phyloP scores from a whole-genome alignment of 2,113 vertebrate genomes.

The Channa maculata region DNA sequence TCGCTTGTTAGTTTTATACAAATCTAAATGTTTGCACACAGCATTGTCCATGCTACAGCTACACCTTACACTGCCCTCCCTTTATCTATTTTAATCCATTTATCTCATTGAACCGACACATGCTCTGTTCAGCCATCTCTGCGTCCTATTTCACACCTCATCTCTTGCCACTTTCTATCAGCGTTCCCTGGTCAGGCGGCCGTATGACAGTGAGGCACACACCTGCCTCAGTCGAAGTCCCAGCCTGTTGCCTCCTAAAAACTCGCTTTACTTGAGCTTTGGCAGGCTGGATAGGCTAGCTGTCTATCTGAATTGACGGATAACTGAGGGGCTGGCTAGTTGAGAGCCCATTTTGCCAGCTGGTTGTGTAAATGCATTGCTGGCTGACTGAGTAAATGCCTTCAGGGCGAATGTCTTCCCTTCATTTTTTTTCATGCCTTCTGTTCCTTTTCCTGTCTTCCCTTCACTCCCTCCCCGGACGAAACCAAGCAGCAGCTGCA shows the following conservation, averaged over 20 bases:
- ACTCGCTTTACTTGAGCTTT: slow-evolving; percentile 19
- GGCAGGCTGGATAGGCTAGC: not conserved
- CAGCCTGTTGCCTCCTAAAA: slow-evolving; percentile 33
- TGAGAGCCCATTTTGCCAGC: slow-evolving; percentile 30
- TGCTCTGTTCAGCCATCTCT: slow-evolving; percentile 38
- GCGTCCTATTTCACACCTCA: slow-evolving; percentile 59
- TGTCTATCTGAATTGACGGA: slow-evolving; percentile 44
- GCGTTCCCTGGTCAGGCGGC: slow-evolving; percentile 46
- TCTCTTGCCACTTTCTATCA: slow-evolving; percentile 61
- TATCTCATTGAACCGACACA: slow-evolving; percentile 37
- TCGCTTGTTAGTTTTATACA: too few species aligned
- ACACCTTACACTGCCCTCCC: slow-evolving; percentile 21
- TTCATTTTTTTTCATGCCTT: slow-evolving; percentile 7
- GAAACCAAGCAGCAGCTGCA: slow-evolving; percentile 62
- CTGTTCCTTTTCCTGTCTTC: slow-evolving; percentile 16
- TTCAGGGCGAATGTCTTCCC: slow-evolving; percentile 21
- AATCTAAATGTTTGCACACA: not conserved
- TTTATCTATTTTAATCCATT: slow-evolving; percentile 29
- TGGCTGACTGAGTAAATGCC: slow-evolving; percentile 39
- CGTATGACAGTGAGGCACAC: slow-evolving; percentile 57
- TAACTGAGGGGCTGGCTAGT: slow-evolving; percentile 29
- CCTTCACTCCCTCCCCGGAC: slow-evolving; percentile 2
- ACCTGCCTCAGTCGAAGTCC: slow-evolving; percentile 57
- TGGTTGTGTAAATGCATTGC: slow-evolving; percentile 46
- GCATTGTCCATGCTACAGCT: not conserved